These are phyloP conservation scores for Protula sp. DNA, from an alignment of 2,888 invertebrate species.

Conservation along the genomic window DNA sequence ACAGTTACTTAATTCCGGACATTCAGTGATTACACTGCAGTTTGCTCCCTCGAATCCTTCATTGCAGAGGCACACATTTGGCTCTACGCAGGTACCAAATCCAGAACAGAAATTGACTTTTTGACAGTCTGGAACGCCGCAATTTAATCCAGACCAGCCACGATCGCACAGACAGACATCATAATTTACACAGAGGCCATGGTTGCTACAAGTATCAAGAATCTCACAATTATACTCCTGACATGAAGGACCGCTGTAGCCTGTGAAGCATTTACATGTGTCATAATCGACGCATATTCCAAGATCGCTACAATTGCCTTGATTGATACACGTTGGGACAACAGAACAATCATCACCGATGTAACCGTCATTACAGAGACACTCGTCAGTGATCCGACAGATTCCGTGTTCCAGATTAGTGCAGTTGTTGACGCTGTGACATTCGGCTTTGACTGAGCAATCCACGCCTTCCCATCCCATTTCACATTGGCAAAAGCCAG, in stretches of 20 bases:
- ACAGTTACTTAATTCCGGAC: too few species aligned
- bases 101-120: not conserved
- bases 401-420: not conserved
- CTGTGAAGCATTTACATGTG: not conserved
- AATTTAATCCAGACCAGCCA: too few species aligned
- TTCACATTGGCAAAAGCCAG: constrained; percentile 5
- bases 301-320: not conserved
- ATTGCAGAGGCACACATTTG: not conserved
- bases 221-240: not conserved
- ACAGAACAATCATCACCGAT: constrained; percentile 1
- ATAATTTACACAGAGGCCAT: constrained; percentile 1
- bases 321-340: not conserved
- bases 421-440: constrained; percentile 3
- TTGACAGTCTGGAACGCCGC: not conserved
- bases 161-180: constrained; percentile 1
- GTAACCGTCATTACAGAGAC: constrained; percentile 4
- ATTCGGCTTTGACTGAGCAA: not conserved
- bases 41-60: not conserved
- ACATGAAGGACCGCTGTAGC: not conserved
- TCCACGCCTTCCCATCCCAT: constrained; percentile 3
- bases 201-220: not conserved
- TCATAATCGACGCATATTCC: not conserved
- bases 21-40: not conserved
- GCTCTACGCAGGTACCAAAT: not conserved
- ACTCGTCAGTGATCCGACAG: constrained; percentile 1